A percentile compares a stretch with the other conserved stretches of the same genome.
Evolutionary conservation across 2,797 vertebrate species (phyloP).

Genomic region (Macropus fuliginosus): DNA sequence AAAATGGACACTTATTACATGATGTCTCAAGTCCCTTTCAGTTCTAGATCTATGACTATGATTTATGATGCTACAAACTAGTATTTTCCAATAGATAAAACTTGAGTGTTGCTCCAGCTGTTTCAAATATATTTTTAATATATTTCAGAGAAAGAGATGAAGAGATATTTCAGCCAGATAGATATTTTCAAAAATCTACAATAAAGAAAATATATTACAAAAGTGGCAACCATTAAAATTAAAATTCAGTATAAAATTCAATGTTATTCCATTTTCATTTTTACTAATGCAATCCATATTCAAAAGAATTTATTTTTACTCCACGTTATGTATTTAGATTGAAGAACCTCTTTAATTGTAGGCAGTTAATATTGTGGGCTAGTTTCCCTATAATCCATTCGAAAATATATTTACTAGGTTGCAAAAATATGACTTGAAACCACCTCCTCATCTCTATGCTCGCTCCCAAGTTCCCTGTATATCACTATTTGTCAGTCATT

Average conservation of each 20-base stretch:
- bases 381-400: background rate
- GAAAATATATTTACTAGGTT: background rate
- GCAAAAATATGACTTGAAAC: background rate
- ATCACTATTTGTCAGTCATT: background rate
- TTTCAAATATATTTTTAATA: background rate
- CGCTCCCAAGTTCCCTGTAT: background rate
- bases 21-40: background rate
- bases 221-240: background rate
- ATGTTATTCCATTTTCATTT: background rate
- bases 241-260: background rate
- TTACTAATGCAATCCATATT: background rate
- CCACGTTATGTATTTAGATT: background rate
- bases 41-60: background rate
- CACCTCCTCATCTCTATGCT: background rate
- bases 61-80: background rate
- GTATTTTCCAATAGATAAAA: background rate
- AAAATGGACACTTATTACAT: background rate
- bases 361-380: background rate
- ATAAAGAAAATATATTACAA: background rate
- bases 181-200: background rate
- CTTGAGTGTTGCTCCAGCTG: background rate
- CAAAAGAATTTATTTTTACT: background rate
- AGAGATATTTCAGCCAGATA: background rate
- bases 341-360: background rate
- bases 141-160: background rate